These are phyloP conservation scores for Trissolcus brochymenae DNA, from an alignment of 2,888 invertebrate genomes.

Conservation along the genomic window DNA sequence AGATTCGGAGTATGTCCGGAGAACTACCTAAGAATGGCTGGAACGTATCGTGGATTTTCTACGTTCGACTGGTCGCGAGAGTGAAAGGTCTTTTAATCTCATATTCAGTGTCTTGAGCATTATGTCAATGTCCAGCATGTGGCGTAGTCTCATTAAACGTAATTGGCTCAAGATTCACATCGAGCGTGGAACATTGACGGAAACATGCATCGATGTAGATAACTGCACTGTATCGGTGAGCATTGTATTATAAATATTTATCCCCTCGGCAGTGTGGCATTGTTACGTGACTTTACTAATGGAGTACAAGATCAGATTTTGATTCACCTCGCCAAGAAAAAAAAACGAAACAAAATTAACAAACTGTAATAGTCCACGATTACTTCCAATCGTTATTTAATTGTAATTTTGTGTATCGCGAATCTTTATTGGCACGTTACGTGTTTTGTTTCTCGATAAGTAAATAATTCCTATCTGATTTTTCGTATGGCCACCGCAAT, in stretches of 20 bases:
- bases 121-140: constrained; percentile 59
- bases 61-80: constrained; percentile 41
- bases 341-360: constrained; percentile 15
- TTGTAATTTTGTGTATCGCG: constrained; percentile 20
- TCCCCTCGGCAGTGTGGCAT: constrained; percentile 1
- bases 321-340: constrained; percentile 9
- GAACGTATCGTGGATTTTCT: constrained; percentile 19
- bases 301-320: constrained; percentile 34
- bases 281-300: constrained; percentile 38
- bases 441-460: neutral
- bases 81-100: constrained; percentile 56
- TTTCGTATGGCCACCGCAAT: neutral
- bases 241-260: constrained; percentile 47
- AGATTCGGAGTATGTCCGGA: too few relatives aligned
- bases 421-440: constrained; percentile 26
- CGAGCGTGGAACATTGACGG: constrained; percentile 41
- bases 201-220: constrained; percentile 40
- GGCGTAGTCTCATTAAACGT: constrained; percentile 52
- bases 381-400: constrained; percentile 26
- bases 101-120: constrained; percentile 60
- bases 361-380: constrained; percentile 23
- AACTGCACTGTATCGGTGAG: constrained; percentile 28
- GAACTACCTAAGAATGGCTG: constrained; percentile 8
- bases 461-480: neutral
- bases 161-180: constrained; percentile 56